Evolutionary conservation across 2,888 invertebrate species (phyloP).

Genomic region (Polydesmus complanatus): DNA sequence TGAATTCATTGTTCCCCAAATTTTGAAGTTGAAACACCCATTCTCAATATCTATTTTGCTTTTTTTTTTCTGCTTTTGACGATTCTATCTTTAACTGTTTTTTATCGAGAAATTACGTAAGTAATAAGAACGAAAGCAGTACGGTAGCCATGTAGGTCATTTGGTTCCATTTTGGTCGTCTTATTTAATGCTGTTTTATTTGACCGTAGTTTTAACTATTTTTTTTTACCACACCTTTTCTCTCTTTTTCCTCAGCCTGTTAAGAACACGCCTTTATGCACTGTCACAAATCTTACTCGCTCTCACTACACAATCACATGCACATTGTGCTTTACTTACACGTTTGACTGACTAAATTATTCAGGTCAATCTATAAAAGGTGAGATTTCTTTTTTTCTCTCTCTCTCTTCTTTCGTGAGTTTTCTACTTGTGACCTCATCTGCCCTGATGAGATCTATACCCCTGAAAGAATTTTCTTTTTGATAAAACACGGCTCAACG

Average conservation of each 20-base stretch:
- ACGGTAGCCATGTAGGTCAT: background rate
- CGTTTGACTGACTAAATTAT: background rate
- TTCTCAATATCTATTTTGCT: no score
- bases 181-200: background rate
- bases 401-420: background rate
- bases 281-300: background rate
- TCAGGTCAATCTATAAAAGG: background rate
- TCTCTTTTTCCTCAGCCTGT: background rate
- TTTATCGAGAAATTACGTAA: no score
- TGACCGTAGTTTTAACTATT: background rate
- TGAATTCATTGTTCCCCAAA: no score
- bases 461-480: background rate
- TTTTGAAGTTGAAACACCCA: no score
- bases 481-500: background rate
- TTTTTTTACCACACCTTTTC: background rate
- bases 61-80: no score
- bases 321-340: background rate
- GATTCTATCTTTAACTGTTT: no score
- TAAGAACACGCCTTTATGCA: background rate
- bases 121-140: background rate
- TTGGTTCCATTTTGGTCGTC: background rate
- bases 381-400: background rate
- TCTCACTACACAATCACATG: no score
- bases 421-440: background rate
- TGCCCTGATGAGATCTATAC: background rate